phyloP scores from a whole-genome alignment of 2,113 vertebrate genomes.

The Datnioides undecimradiatus region DNA sequence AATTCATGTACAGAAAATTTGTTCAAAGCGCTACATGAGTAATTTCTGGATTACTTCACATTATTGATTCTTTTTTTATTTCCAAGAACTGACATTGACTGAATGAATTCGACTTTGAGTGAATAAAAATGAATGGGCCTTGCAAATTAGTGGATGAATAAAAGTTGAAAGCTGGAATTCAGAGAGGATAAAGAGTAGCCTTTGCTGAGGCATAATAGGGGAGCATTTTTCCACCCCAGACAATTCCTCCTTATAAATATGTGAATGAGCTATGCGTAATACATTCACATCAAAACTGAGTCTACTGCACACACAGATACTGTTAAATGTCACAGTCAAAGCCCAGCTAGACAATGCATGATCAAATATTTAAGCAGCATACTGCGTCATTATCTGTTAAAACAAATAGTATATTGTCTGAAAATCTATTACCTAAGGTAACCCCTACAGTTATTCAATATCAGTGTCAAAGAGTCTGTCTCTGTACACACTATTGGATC shows the following conservation, averaged over 20 bases:
- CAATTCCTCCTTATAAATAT: conserved; percentile 47
- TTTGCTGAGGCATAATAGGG: conserved; percentile 45
- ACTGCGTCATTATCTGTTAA: conserved; percentile 18
- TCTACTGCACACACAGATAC: conserved; percentile 3
- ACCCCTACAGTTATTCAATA: conserved; percentile 16
- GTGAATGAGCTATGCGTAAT: conserved; percentile 40
- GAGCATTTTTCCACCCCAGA: conserved; percentile 33
- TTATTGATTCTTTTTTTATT: conserved; percentile 51
- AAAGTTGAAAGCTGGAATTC: conserved; percentile 25
- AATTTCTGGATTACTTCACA: conserved; percentile 65
- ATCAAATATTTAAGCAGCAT: conserved; percentile 36
- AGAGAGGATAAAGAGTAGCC: conserved; percentile 37
- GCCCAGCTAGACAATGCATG: conserved; percentile 7
- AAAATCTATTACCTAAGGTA: conserved; percentile 30
- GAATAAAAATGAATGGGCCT: conserved; percentile 39
- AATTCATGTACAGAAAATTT: conserved; percentile 59
- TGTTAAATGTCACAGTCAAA: conserved; percentile 55
- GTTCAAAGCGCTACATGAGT: conserved; percentile 44
- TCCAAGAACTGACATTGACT: conserved; percentile 46
- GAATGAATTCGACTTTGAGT: conserved; percentile 45
- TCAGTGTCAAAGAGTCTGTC: not conserved
- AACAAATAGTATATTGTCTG: conserved; percentile 44
- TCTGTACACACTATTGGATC: not conserved
- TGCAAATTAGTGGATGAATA: conserved; percentile 44
- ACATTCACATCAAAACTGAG: conserved; percentile 37